Percentiles rank a stretch among this genome's conserved stretches.
These are phyloP conservation scores for Microcebus jonahi DNA, from an alignment of 2,113 vertebrate species.

Conservation along the genomic window DNA sequence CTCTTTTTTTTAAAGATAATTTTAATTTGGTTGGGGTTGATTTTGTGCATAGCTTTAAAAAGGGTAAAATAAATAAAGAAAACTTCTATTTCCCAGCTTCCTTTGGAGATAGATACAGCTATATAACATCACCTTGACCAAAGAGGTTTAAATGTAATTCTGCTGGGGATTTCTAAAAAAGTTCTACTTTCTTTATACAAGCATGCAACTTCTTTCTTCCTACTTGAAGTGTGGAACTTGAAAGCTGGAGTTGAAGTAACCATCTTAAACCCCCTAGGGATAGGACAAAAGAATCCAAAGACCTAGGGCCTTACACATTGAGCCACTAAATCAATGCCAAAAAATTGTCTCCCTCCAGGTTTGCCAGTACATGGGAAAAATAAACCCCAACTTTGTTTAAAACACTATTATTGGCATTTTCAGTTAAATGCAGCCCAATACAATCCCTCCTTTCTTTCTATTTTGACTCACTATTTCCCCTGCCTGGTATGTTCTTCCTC, in stretches of 20 bases:
- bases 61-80: background rate
- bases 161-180: background rate
- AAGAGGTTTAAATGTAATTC: background rate
- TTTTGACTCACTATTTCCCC: background rate
- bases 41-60: slow-evolving; percentile 24
- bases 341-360: background rate
- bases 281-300: background rate
- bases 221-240: background rate
- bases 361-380: background rate
- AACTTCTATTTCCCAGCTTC: background rate
- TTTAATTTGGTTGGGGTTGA: background rate
- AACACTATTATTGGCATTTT: background rate
- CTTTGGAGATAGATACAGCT: background rate
- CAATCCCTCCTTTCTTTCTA: background rate
- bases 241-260: background rate
- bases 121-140: background rate
- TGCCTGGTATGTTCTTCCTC: background rate
- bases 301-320: background rate
- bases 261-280: background rate
- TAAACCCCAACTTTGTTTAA: slow-evolving; percentile 11
- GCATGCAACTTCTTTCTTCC: background rate
- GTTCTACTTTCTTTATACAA: background rate
- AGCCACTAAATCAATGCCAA: background rate
- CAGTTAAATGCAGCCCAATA: background rate
- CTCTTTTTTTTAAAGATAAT: background rate